phyloP scores from a whole-genome alignment of 23 tunicate genomes.

The Diplosoma virens region DNA sequence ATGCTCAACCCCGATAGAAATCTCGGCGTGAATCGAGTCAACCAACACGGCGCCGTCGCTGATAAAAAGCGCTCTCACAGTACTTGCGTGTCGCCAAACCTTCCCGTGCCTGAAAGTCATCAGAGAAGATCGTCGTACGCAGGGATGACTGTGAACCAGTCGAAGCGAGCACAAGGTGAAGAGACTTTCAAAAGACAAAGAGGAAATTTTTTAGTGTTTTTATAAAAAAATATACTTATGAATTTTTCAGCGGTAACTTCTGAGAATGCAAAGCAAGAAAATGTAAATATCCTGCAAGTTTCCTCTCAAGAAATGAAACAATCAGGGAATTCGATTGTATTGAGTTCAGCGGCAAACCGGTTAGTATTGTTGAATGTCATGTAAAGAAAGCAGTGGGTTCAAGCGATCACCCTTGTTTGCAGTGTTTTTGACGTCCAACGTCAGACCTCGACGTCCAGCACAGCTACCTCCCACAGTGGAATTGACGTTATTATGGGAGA shows the following conservation, averaged over 20 bases:
- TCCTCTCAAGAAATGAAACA: no score
- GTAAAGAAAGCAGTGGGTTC: neutral
- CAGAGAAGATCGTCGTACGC: slow-evolving; percentile 39
- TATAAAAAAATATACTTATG: no score
- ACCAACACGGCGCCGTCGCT: slow-evolving; percentile 6
- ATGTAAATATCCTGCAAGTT: no score
- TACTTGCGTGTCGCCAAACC: neutral
- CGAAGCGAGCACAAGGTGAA: neutral
- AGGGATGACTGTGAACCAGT: slow-evolving; percentile 23
- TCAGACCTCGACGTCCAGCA: slow-evolving; percentile 72
- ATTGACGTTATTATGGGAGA: slow-evolving; percentile 53
- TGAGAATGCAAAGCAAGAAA: no score
- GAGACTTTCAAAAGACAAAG: neutral
- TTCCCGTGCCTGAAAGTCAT: neutral
- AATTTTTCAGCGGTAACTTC: no score
- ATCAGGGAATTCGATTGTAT: no score
- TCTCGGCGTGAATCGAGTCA: neutral
- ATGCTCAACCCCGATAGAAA: slow-evolving; percentile 7
- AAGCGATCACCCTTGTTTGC: neutral
- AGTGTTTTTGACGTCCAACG: slow-evolving; percentile 54
- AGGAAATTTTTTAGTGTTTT: no score
- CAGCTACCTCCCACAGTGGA: slow-evolving; percentile 59
- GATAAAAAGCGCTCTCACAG: slow-evolving; percentile 11
- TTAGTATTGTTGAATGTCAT: neutral
- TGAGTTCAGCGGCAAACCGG: neutral